Evolutionary conservation across 1,140 invertebrate genomes (phyloP), one percentile per base, ranked within the genome.

Genomic region (Drosophila repletoides): DNA sequence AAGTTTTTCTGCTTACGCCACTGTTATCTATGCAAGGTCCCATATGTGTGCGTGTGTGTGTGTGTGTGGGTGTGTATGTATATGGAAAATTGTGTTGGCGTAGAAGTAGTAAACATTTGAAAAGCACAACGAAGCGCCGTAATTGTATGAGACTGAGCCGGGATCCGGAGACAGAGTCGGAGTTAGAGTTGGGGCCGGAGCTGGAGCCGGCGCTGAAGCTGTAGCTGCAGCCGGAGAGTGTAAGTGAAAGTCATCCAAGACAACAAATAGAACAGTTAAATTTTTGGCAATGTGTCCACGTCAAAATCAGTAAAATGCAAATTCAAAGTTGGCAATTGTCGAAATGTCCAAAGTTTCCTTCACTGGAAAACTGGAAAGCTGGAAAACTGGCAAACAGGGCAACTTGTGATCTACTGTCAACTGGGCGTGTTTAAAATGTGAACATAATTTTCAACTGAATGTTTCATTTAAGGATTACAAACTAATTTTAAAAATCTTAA

Each of bases 251-350:
- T 51, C 48, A 59, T 69, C 24, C 28, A 48, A 69, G 40, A 36
- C 34, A 29, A 26, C 10, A 45, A 46, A 43, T 34, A 61, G 29
- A 55, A 63, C 17, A 52, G 64, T 69, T 58, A 14, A 64, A 69
- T 70, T 73, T 73, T 73, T 34, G 59, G 70, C 52, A 55, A 70
- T 73, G 52, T 69, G 70, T 70, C 66, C 56, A 59, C 60, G 70
- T 73, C 70, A 70, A 52, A 59, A 61, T 64, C 69, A 72, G 70
- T 48, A 55, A 63, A 65, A 68, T 63, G 66, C 66, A 70, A 58
- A 69, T 69, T 48, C 41, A 64, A 69, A 64, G 61, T 70, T 70
- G 31, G 52, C 60, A 56, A 70, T 56, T 70, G 60, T 51, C 52
- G 36, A 70, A 65, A 56, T 24, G 60, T 65, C 53, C 40, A 45